phyloP scores from a whole-genome alignment of 2,888 invertebrate genomes.

The Ramazzottius varieornatus region DNA sequence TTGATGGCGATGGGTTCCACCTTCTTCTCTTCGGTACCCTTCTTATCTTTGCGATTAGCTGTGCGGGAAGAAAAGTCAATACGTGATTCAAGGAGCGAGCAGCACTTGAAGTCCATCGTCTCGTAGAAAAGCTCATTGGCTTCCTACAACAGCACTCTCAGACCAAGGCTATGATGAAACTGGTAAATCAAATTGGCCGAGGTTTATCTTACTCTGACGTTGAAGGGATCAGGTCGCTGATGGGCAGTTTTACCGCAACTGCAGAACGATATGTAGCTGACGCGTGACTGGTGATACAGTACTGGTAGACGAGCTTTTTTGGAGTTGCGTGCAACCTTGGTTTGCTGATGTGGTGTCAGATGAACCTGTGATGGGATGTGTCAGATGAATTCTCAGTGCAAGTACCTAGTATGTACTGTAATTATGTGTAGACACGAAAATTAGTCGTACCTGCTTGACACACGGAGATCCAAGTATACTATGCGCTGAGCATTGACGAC shows the following conservation, averaged over 20 bases:
- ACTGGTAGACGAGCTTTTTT: background rate
- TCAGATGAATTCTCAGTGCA: too few species aligned
- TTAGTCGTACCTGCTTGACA: background rate
- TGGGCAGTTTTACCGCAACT: background rate
- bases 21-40: background rate
- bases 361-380: background rate
- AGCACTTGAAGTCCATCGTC: background rate
- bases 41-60: background rate
- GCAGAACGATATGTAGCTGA: background rate
- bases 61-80: background rate
- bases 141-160: background rate
- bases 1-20: background rate
- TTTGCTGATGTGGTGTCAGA: background rate
- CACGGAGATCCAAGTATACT: background rate
- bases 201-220: background rate
- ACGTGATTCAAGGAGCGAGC: background rate
- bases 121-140: background rate
- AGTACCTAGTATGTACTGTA: background rate
- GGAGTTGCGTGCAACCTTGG: background rate
- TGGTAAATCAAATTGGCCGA: background rate
- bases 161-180: background rate
- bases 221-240: background rate
- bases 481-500: background rate
- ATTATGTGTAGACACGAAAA: background rate
- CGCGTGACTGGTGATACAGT: background rate